A percentile compares a stretch with the other conserved stretches of the same genome.
phyloP scores from a whole-genome alignment of 2,888 invertebrate species.

The Aleiodes leptofemur region DNA sequence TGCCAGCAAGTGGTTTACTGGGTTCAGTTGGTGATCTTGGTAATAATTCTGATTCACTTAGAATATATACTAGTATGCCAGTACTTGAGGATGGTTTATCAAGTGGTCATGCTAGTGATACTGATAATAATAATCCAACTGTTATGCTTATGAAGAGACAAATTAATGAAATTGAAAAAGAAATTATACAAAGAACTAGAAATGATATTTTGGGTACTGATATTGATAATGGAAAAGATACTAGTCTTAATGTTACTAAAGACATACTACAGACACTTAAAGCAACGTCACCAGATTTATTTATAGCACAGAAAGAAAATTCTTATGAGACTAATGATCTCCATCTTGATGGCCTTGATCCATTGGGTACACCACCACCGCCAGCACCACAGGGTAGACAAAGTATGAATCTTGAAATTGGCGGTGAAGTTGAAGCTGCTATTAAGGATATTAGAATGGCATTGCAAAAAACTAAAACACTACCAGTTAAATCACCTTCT shows the following conservation, averaged over 20 bases:
- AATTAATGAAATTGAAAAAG: slow-evolving; percentile 84
- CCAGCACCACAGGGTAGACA: slow-evolving; percentile 73
- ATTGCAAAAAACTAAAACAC: slow-evolving; percentile 83
- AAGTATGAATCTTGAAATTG: slow-evolving; percentile 67
- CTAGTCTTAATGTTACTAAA: slow-evolving; percentile 66
- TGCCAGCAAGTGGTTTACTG: slow-evolving; percentile 72
- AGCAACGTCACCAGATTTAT: slow-evolving; percentile 71
- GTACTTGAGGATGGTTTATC: slow-evolving; percentile 95
- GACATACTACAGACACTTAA: slow-evolving; percentile 70
- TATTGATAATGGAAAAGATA: slow-evolving; percentile 67
- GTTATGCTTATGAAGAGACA: slow-evolving; percentile 81
- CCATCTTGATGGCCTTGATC: slow-evolving; percentile 86
- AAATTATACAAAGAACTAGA: slow-evolving; percentile 81
- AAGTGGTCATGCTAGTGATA: slow-evolving; percentile 94
- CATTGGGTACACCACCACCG: slow-evolving; percentile 76
- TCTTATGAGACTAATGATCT: slow-evolving; percentile 71
- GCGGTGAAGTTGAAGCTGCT: slow-evolving; percentile 79
- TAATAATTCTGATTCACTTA: slow-evolving; percentile 80
- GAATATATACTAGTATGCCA: slow-evolving; percentile 88
- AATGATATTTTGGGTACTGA: slow-evolving; percentile 70
- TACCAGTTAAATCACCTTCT: slow-evolving; percentile 77
- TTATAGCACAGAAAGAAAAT: slow-evolving; percentile 71
- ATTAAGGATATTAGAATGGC: slow-evolving; percentile 90
- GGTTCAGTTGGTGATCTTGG: slow-evolving; percentile 78
- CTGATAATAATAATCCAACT: slow-evolving; percentile 91